A percentile compares a stretch with the other conserved stretches of the same genome.
Evolutionary conservation across 2,888 invertebrate species (phyloP).

Genomic region (Nymphalis c-album): DNA sequence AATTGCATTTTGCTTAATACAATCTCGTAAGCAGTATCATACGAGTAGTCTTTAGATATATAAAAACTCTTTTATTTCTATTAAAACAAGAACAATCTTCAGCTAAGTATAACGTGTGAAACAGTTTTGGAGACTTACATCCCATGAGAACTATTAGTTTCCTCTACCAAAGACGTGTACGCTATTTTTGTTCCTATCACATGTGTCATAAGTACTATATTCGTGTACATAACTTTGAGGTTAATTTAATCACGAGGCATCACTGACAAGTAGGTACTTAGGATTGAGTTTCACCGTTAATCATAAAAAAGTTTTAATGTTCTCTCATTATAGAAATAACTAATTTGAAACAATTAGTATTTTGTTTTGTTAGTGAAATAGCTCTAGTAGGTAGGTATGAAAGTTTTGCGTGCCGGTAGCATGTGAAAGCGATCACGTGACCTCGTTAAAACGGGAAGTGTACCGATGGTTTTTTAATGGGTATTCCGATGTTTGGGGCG

Average conservation of each 20-base stretch:
- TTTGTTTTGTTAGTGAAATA: background rate
- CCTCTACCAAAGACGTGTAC: too few species aligned
- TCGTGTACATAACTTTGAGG: background rate
- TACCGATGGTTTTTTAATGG: too few species aligned
- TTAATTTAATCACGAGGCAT: slow-evolving; percentile 5
- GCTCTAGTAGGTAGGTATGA: too few species aligned
- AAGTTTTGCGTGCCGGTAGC: too few species aligned
- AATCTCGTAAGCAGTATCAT: too few species aligned
- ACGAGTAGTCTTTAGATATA: too few species aligned
- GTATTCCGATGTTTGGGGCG: too few species aligned
- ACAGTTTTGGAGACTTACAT: background rate
- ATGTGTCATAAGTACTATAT: background rate
- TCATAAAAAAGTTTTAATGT: slow-evolving; percentile 4
- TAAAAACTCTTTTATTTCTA: background rate
- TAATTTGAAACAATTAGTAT: background rate
- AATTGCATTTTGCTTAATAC: too few species aligned
- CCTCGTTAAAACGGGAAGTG: too few species aligned
- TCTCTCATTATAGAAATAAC: background rate
- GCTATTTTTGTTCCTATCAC: background rate
- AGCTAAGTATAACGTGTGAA: background rate
- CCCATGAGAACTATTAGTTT: background rate
- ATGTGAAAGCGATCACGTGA: too few species aligned
- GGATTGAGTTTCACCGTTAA: background rate
- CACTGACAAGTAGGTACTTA: slow-evolving; percentile 7
- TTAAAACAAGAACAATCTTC: background rate